phyloP scores from a whole-genome alignment of 2,113 vertebrate species.

The Chaetodon auriga region DNA sequence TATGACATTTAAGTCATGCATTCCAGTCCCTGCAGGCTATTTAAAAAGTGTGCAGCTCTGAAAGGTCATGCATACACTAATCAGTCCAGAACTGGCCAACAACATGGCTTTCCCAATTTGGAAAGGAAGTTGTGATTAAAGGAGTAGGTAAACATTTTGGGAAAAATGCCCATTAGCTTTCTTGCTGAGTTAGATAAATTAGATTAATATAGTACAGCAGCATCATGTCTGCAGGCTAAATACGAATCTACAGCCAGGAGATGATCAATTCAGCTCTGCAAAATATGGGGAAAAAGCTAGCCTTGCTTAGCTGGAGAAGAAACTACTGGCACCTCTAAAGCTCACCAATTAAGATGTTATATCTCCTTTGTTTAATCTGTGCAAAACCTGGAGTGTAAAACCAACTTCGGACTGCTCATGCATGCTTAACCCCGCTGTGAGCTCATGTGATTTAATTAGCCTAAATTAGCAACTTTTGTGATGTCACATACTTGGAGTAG shows the following conservation, averaged over 20 bases:
- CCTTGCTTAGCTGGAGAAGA: neutral
- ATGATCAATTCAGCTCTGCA: neutral
- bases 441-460: neutral
- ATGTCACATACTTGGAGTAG: neutral
- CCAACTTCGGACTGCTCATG: neutral
- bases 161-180: neutral
- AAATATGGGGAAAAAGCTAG: neutral
- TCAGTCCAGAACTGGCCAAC: constrained; percentile 20
- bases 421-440: no score
- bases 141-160: neutral
- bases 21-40: constrained; percentile 42
- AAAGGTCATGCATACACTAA: constrained; percentile 64
- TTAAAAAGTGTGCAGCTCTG: constrained; percentile 41
- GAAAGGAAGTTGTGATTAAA: constrained; percentile 5
- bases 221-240: neutral
- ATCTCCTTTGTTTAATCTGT: neutral
- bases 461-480: neutral
- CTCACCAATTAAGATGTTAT: neutral
- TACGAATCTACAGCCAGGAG: neutral
- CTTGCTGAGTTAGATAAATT: neutral
- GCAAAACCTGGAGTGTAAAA: no score
- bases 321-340: neutral
- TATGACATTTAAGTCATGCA: constrained; percentile 60
- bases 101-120: neutral
- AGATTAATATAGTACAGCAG: neutral